A percentile compares a stretch with the other conserved stretches of the same genome.
These are phyloP conservation scores for Anomalospiza imberbis DNA, from an alignment of 2,797 vertebrate species.

Conservation along the genomic window DNA sequence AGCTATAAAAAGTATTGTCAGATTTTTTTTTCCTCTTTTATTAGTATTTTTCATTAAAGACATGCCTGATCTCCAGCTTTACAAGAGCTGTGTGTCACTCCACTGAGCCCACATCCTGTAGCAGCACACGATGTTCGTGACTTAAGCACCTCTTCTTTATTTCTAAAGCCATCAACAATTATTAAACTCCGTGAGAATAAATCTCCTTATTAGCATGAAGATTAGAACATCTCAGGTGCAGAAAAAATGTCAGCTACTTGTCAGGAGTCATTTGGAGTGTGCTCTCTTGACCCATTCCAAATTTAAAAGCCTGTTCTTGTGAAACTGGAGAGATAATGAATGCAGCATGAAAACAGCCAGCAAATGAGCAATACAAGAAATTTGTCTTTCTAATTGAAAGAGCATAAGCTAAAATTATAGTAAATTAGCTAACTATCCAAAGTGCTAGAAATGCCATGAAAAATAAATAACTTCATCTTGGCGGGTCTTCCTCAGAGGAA, in stretches of 20 bases:
- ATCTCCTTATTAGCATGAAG: constrained; percentile 49
- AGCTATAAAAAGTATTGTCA: accelerated
- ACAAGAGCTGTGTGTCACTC: background rate
- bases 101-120: background rate
- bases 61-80: background rate
- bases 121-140: background rate
- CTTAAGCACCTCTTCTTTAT: background rate
- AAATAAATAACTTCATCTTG: constrained; percentile 23
- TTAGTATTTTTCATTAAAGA: background rate
- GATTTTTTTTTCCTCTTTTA: background rate
- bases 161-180: constrained; percentile 44
- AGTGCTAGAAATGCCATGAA: constrained; percentile 17
- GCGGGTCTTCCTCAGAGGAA: background rate
- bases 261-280: constrained; percentile 27
- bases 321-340: constrained; percentile 40
- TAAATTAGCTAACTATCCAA: constrained; percentile 25
- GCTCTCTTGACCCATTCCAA: constrained; percentile 50
- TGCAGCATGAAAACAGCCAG: constrained; percentile 9
- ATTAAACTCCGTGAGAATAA: constrained; percentile 30
- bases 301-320: constrained; percentile 39
- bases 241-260: constrained; percentile 42
- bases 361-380: constrained; percentile 43
- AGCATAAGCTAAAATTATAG: constrained; percentile 45
- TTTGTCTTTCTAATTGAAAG: constrained; percentile 59
- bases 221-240: constrained; percentile 38